A percentile compares a stretch with the other conserved stretches of the same genome.
Evolutionary conservation across 2,113 vertebrate genomes (phyloP).

Genomic region (Saccopteryx bilineata): DNA sequence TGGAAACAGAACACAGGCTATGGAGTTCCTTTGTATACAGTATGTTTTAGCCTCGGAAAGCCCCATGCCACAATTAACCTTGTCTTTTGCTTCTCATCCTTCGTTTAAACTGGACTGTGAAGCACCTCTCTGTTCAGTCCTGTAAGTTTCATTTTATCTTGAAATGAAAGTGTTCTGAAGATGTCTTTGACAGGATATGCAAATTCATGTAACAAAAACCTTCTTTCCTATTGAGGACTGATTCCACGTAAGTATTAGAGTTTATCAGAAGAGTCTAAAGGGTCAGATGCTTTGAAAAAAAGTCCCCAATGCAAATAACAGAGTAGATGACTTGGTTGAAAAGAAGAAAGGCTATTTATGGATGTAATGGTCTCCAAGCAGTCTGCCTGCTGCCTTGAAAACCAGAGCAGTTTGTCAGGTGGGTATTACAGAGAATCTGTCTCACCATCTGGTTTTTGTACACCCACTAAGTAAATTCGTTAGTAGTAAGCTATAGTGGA

Average conservation of each 20-base stretch:
- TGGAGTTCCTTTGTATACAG: neutral
- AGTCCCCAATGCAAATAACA: slow-evolving; percentile 8
- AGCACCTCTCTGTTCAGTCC: slow-evolving; percentile 31
- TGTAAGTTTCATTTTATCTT: slow-evolving; percentile 86
- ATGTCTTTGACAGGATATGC: slow-evolving; percentile 60
- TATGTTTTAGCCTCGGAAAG: slow-evolving; percentile 26
- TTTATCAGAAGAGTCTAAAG: slow-evolving; percentile 44
- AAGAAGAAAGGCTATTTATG: slow-evolving; percentile 62
- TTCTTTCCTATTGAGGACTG: neutral
- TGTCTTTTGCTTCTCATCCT: slow-evolving; percentile 38
- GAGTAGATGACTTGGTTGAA: slow-evolving; percentile 17
- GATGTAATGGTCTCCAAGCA: neutral
- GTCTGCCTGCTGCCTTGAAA: slow-evolving; percentile 6
- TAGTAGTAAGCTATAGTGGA: neutral
- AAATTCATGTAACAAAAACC: slow-evolving; percentile 51
- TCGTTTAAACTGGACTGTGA: slow-evolving; percentile 35
- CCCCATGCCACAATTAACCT: neutral
- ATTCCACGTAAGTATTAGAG: neutral
- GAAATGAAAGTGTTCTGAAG: slow-evolving; percentile 85
- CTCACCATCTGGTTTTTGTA: neutral
- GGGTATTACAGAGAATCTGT: neutral
- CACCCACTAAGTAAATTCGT: neutral
- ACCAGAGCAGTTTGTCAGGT: neutral
- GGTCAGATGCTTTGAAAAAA: slow-evolving; percentile 48
- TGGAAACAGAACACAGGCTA: slow-evolving; percentile 31